Evolutionary conservation across 1,140 invertebrate genomes (phyloP).

Genomic region (Maniola jurtina): DNA sequence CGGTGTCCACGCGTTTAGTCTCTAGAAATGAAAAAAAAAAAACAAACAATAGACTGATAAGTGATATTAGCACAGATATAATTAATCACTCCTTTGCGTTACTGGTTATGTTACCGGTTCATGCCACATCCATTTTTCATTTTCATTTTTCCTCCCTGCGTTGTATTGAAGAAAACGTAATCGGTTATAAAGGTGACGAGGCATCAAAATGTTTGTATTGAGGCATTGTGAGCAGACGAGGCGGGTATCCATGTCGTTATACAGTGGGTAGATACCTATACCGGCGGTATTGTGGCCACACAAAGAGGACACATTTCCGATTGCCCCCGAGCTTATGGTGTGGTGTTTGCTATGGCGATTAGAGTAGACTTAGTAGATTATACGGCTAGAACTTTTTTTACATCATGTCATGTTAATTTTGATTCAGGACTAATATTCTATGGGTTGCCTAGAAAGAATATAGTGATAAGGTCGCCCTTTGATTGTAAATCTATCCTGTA

Average conservation of each 20-base stretch:
- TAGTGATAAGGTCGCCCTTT: too few species aligned
- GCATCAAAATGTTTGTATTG: conserved; percentile 52
- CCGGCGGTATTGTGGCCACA: conserved; percentile 27
- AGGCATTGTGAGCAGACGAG: conserved; percentile 32
- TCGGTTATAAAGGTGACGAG: conserved; percentile 70
- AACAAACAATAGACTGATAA: too few species aligned
- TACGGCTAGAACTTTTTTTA: too few species aligned
- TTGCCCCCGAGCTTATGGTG: conserved; percentile 5
- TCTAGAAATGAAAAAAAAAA: too few species aligned
- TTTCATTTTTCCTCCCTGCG: conserved; percentile 28
- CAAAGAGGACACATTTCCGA: conserved; percentile 32
- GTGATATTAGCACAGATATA: too few species aligned
- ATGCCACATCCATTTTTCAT: conserved; percentile 36
- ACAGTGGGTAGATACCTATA: conserved; percentile 37
- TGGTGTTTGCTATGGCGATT: conserved; percentile 9
- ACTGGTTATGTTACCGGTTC: too few species aligned
- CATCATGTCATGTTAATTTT: too few species aligned
- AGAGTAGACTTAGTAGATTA: not conserved
- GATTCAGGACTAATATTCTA: too few species aligned
- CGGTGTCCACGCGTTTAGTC: too few species aligned
- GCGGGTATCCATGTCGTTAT: conserved; percentile 35
- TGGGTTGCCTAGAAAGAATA: too few species aligned
- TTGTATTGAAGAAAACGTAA: conserved; percentile 72
- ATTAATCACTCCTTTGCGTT: too few species aligned
- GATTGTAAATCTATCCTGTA: too few species aligned